phyloP scores from a whole-genome alignment of 2,888 invertebrate species.

The Hirtodrosophila cameraria region DNA sequence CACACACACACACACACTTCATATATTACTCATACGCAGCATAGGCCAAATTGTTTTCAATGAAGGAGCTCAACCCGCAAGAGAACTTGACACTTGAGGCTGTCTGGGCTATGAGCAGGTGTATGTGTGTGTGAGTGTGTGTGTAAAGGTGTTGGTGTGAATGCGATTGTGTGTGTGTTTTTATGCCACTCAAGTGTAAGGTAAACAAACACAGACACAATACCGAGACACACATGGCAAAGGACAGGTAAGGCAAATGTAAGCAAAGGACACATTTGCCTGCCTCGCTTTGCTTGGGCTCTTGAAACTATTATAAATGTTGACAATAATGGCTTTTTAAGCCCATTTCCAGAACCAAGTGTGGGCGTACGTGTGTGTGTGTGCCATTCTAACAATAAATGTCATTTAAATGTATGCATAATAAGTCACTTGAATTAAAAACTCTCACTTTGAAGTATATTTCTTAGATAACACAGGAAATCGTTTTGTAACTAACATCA shows the following conservation, averaged over 20 bases:
- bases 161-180: conserved; percentile 51
- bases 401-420: conserved; percentile 74
- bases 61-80: conserved; percentile 58
- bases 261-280: conserved; percentile 49
- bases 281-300: conserved; percentile 19
- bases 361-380: conserved; percentile 2
- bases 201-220: conserved; percentile 71
- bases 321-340: conserved; percentile 80
- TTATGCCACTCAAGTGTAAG: conserved; percentile 72
- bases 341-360: conserved; percentile 65
- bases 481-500: conserved; percentile 41
- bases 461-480: conserved; percentile 51
- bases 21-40: conserved; percentile 68
- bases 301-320: conserved; percentile 78
- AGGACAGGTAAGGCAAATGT: conserved; percentile 16
- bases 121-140: conserved; percentile 8
- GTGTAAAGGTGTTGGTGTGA: conserved; percentile 9
- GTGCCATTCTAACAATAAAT: conserved; percentile 60
- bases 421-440: conserved; percentile 61
- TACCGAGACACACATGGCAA: conserved; percentile 13
- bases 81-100: conserved; percentile 61
- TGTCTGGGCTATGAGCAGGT: conserved; percentile 54
- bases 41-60: conserved; percentile 66
- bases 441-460: conserved; percentile 7
- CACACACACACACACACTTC: conserved; percentile 28